Evolutionary conservation across 1,140 invertebrate genomes (phyloP).

Genomic region (Limonius californicus): DNA sequence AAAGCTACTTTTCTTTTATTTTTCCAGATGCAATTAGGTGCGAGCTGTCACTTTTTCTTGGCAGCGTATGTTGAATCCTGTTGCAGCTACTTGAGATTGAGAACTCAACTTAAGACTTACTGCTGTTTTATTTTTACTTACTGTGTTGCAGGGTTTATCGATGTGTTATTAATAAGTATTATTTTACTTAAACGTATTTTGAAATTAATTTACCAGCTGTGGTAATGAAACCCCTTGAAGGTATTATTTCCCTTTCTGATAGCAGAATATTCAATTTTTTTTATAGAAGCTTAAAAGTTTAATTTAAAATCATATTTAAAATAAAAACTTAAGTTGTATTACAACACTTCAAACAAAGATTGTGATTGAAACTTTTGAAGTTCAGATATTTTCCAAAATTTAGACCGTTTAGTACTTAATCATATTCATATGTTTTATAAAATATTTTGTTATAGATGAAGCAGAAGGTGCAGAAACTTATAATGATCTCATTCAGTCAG

Average conservation of each 20-base stretch:
- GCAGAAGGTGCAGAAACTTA: constrained; percentile 47
- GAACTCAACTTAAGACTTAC: neutral
- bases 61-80: neutral
- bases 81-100: constrained; percentile 4
- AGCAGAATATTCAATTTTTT: too few relatives aligned
- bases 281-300: too few relatives aligned
- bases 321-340: neutral
- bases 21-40: constrained; percentile 45
- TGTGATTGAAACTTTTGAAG: too few relatives aligned
- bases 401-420: too few relatives aligned
- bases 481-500: constrained; percentile 80
- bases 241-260: too few relatives aligned
- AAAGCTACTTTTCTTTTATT: constrained; percentile 48
- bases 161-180: neutral
- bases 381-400: too few relatives aligned
- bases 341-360: too few relatives aligned
- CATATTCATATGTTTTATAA: neutral
- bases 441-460: constrained; percentile 45
- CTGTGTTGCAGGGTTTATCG: neutral
- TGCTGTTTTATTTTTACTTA: constrained; percentile 12
- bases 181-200: neutral
- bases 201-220: neutral
- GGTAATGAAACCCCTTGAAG: neutral
- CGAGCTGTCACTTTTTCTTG: constrained; percentile 27
- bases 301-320: neutral